Base-by-base conservation (phyloP, 2,113 vertebrate species). In the Gila orcuttii region DNA sequence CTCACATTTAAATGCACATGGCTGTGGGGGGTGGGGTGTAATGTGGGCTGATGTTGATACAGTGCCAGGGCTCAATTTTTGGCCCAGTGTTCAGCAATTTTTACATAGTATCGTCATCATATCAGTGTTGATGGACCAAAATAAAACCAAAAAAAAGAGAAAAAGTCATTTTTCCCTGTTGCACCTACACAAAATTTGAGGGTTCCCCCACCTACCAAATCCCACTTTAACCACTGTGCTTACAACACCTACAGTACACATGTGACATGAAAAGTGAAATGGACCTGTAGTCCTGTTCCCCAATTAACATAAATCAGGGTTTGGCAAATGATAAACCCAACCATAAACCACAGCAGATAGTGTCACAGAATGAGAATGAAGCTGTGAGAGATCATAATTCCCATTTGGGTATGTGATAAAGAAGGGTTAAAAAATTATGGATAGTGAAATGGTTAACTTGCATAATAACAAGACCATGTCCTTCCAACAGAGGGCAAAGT, bases 211-310 rank as follows among this genome's bases (percentile, higher is more conserved):
- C n/a, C n/a, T n/a, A n/a, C n/a, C n/a, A n/a, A n/a, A n/a, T n/a
- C n/a, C n/a, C n/a, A n/a, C n/a, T n/a, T n/a, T n/a, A n/a, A n/a
- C n/a, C n/a, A n/a, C n/a, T n/a, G n/a, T 3, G 42, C 23, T 15
- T 74, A 25, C 23, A 74, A n/a, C 21, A 45, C 39, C 10, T 73
- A 45, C 39, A 23, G 23, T 62, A 25, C 7, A 73, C 8, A 75
- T 31, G 74, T 77, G 25, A 50, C 74, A 60, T 79, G 77, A 55
- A 79, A 79, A 79, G 57, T 79, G 31, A 60, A 79, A 42, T 4
- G 7, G 52, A 80, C 57, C 52, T 57, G 59, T 10, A 10, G 6
- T 25, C 33, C n/a, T 64, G 57, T 36, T 79, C 76, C 45, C 15
- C 2, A 28, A n/a, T 80, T 47, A 23, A 55, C 3, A 57, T 78